A percentile compares a stretch with the other conserved stretches of the same genome.
These are phyloP conservation scores for Metridium senile DNA, from an alignment of 92 coral and sea anemone genomes.

Conservation along the genomic window DNA sequence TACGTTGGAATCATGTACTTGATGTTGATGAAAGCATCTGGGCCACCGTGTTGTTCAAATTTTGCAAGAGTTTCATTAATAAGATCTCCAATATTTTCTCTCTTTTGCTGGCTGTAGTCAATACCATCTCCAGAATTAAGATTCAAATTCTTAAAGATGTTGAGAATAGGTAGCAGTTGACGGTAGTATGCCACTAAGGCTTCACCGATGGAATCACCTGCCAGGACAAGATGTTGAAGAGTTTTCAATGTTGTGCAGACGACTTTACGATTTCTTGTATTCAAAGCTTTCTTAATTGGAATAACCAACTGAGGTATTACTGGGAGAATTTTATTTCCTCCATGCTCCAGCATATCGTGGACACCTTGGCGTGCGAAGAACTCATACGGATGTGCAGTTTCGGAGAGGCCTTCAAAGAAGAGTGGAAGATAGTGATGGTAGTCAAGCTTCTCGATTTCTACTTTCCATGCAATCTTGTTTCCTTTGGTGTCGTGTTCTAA, in stretches of 20 bases:
- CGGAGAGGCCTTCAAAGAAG: conserved; percentile 95
- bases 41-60: conserved; percentile 93
- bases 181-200: conserved; percentile 98
- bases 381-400: conserved; percentile 94
- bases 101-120: conserved; percentile 98
- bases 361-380: conserved; percentile 98
- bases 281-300: conserved; percentile 92
- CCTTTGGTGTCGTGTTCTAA: conserved; percentile 99
- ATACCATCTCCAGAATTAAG: conserved; percentile 97
- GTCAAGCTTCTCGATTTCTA: conserved; percentile 97
- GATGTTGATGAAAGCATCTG: conserved; percentile 98
- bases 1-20: conserved; percentile 99
- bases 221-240: conserved; percentile 83
- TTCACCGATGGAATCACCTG: conserved; percentile 90
- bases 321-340: conserved; percentile 92
- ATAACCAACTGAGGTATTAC: conserved; percentile 95
- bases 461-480: conserved; percentile 99
- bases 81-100: conserved; percentile 96
- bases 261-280: conserved; percentile 79
- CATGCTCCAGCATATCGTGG: conserved; percentile 99
- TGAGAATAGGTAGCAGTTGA: conserved; percentile 93
- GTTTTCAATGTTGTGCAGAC: conserved; percentile 93
- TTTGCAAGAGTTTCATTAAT: conserved; percentile 94
- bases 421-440: conserved; percentile 97
- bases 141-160: conserved; percentile 90